Conservation (phyloP, 2,113 vertebrate genomes). For the Muntiacus muntjak region DNA sequence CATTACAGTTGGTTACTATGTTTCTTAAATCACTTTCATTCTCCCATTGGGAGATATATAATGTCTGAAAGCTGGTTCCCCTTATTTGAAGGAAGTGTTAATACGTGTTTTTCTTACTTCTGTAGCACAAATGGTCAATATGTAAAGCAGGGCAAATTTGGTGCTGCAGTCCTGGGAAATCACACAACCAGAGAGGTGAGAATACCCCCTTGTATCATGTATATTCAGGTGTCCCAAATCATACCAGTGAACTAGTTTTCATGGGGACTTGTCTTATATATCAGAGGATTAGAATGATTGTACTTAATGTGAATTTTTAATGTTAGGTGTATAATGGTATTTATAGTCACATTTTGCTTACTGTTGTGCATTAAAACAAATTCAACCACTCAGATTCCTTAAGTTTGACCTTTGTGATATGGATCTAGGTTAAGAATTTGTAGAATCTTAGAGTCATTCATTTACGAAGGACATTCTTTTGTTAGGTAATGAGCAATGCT, state of each 20-base stretch:
- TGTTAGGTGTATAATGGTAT: background rate
- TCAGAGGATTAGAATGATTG: background rate
- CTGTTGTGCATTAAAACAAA: background rate
- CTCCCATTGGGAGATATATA: background rate
- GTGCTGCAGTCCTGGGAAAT: conserved; percentile 92
- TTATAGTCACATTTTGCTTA: background rate
- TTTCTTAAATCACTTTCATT: conserved; percentile 6
- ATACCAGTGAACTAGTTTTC: background rate
- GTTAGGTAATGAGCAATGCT: background rate
- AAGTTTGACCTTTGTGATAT: conserved; percentile 2
- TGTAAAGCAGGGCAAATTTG: conserved; percentile 95
- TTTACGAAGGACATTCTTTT: background rate
- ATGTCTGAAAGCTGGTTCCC: conserved; percentile 5
- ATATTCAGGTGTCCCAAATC: background rate
- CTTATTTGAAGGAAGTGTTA: conserved; percentile 34
- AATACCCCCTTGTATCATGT: background rate
- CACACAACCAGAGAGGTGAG: conserved; percentile 91
- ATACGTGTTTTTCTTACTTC: conserved; percentile 60
- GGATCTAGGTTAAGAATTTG: background rate
- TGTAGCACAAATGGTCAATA: conserved; percentile 92
- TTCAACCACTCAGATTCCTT: background rate
- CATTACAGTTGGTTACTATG: background rate
- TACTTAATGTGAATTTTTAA: background rate
- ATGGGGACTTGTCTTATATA: background rate
- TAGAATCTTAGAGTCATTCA: background rate